phyloP scores from a whole-genome alignment of 1,140 invertebrate species.

The Contarinia nasturtii region DNA sequence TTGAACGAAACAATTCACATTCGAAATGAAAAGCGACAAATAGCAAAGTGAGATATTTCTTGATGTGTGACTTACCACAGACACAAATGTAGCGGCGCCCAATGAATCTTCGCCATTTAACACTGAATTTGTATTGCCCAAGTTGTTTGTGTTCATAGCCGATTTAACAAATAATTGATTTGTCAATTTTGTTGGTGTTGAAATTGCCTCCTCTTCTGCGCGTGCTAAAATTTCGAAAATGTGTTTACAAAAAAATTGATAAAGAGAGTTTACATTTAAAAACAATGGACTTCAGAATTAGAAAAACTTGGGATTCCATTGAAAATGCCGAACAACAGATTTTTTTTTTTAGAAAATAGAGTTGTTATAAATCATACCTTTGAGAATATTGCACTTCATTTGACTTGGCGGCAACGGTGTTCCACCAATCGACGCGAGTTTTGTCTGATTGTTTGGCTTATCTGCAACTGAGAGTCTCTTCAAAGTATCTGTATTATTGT shows the following conservation, averaged over 20 bases:
- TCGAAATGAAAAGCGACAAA: background rate
- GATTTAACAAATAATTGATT: conserved; percentile 30
- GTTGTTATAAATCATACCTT: conserved; percentile 35
- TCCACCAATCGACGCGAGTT: conserved; percentile 31
- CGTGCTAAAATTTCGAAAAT: conserved; percentile 23
- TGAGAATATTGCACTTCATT: conserved; percentile 87
- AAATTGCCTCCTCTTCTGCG: conserved; percentile 36
- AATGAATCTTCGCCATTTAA: conserved; percentile 24
- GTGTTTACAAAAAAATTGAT: no score
- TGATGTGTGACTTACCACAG: conserved; percentile 40
- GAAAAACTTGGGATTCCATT: no score
- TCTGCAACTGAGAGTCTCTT: conserved; percentile 31
- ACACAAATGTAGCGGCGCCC: conserved; percentile 48
- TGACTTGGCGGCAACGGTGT: conserved; percentile 65
- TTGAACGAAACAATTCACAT: background rate
- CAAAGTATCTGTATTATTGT: conserved; percentile 32
- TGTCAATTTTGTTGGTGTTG: conserved; percentile 28
- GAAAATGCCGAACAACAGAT: no score
- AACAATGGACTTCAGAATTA: no score
- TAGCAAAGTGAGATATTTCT: conserved; percentile 1
- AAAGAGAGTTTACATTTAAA: no score
- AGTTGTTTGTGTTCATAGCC: conserved; percentile 6
- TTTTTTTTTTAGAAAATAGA: no score
- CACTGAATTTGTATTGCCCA: conserved; percentile 4
- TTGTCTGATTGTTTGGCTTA: conserved; percentile 46